Evolutionary conservation across 2,113 vertebrate species (phyloP).

Genomic region (Aphyosemion australe): DNA sequence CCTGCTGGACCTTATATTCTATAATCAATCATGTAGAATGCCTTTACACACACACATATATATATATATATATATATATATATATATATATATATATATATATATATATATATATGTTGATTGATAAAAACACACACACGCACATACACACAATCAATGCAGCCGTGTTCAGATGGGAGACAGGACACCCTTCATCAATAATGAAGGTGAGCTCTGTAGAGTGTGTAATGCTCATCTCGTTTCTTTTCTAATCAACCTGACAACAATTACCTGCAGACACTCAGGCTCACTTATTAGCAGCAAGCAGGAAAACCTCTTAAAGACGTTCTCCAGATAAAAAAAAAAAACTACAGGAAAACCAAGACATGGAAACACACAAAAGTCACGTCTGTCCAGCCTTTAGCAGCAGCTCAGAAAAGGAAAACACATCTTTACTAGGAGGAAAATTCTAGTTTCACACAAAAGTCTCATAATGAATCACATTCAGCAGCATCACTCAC

Average conservation of each 20-base stretch:
- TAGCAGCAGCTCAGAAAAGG: slow-evolving; percentile 49
- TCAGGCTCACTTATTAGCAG: slow-evolving; percentile 9
- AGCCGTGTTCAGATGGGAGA: slow-evolving; percentile 21
- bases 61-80: too few species aligned
- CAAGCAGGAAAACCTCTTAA: slow-evolving; percentile 18
- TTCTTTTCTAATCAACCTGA: slow-evolving; percentile 21
- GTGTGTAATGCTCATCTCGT: slow-evolving; percentile 17
- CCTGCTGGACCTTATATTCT: too few species aligned
- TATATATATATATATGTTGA: too few species aligned
- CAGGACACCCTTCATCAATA: slow-evolving; percentile 53
- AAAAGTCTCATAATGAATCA: slow-evolving; percentile 46
- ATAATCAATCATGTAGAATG: too few species aligned
- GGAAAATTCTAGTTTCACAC: slow-evolving; percentile 57
- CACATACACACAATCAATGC: slow-evolving; percentile 38
- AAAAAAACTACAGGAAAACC: slow-evolving; percentile 5
- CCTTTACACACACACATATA: too few species aligned
- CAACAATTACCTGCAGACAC: slow-evolving; percentile 39
- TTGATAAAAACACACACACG: too few species aligned
- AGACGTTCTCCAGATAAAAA: too few species aligned
- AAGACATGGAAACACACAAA: slow-evolving; percentile 25
- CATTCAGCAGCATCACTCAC: slow-evolving; percentile 6
- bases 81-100: too few species aligned
- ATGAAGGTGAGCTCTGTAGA: slow-evolving; percentile 43
- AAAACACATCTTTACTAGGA: slow-evolving; percentile 33
- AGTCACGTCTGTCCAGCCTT: slow-evolving; percentile 43